Base-by-base conservation (phyloP, 2,113 vertebrate species). In the Peucedramus taeniatus region DNA sequence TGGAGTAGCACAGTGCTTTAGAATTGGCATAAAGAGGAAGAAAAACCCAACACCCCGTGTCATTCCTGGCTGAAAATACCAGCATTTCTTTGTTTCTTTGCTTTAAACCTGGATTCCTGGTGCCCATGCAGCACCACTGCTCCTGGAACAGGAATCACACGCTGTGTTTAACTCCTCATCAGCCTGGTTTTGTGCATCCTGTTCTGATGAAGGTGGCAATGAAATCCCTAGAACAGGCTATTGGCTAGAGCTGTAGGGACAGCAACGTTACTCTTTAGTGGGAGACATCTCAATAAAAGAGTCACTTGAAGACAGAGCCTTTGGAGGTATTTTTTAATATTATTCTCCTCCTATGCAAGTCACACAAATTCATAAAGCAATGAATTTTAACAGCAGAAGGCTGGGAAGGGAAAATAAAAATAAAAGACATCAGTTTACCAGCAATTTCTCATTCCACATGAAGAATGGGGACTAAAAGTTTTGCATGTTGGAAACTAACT, bases 391-490 rank as follows among this genome's bases (percentile, higher is more conserved):
- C 16, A 64, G 8, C 1, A 1, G 30, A 84, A 70, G 15, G 42
- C 0, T 65, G n/a, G 2, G 5, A 33, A 3, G 21, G 5, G 4
- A 1, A 2, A 1, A 13, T 13, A 13, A 30, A 4, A 2, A 6
- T 15, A 30, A 33, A 21, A 7, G 2, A 9, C 33, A 56, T 23
- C 6, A 57, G 26, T 33, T 77, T 21, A 66, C 23, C 39, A 74
- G 26, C 4, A 45, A 70, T 45, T 83, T 66, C 45, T 83, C 50
- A 49, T 53, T 83, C 27, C 35, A 13, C 8, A 7, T 6, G 23
- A 86, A 74, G 75, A 91, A 75, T 3, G 11, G 33, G 20, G 33
- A 56, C 16, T 50, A 19, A 57, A 70, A 42, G 12, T 19, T 60
- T 31, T 54, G 18, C 12, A 37, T 9, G 15, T 15, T 35, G 81